phyloP scores from a whole-genome alignment of 2,113 vertebrate genomes.

The Donacobius atricapilla region DNA sequence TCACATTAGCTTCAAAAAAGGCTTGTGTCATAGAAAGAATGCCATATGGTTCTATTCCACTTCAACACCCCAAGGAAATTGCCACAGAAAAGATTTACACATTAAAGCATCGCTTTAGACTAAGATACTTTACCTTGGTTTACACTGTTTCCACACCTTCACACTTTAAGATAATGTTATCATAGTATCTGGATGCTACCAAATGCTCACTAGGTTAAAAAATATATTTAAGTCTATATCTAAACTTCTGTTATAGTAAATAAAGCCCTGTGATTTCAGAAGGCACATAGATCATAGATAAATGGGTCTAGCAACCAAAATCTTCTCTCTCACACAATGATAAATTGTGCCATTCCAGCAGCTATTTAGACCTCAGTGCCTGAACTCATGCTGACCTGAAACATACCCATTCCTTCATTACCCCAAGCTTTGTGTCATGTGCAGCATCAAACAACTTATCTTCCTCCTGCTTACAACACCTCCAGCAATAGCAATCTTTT shows the following conservation, averaged over 20 bases:
- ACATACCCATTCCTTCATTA: constrained; percentile 10
- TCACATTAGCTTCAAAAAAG: background rate
- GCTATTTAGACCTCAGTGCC: constrained; percentile 16
- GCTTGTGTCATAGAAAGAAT: background rate
- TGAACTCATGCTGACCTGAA: constrained; percentile 1
- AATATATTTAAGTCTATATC: background rate
- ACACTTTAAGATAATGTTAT: background rate
- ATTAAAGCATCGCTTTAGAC: background rate
- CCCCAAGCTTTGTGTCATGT: background rate
- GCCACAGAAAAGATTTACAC: background rate
- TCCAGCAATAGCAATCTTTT: background rate
- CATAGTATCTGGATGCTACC: background rate
- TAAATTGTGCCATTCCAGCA: constrained; percentile 7
- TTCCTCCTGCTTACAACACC: constrained; percentile 31
- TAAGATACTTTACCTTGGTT: background rate
- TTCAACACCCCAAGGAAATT: background rate
- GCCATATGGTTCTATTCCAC: background rate
- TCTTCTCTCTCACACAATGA: background rate
- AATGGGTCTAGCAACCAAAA: background rate
- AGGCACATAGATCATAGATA: background rate
- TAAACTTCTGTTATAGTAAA: background rate
- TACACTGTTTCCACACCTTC: background rate
- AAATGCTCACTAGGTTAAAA: background rate
- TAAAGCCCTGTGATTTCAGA: constrained; percentile 16
- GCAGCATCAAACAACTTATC: background rate